Evolutionary conservation across 2,113 vertebrate genomes (phyloP), one percentile per base, ranked within the genome.

Genomic region (Chaetodon auriga): DNA sequence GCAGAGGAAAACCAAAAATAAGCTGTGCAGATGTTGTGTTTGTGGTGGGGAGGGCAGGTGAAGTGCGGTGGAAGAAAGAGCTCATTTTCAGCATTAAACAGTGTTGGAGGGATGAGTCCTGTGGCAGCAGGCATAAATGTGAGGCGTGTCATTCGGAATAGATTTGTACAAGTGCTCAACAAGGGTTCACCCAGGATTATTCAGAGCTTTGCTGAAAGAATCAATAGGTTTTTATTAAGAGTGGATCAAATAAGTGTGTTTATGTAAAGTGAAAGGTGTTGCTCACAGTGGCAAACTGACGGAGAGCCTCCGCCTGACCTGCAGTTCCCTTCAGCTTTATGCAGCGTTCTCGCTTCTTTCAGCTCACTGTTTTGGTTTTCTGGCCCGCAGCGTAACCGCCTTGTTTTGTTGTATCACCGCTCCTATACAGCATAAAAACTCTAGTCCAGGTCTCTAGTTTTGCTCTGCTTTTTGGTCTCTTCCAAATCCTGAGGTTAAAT

Each of bases 161-260:
- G 49, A 68, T 66, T 79, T 73, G 18, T 55, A 54, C n/a, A 84
- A 65, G 46, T 54, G 45, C 61, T 64, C 62, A n/a, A 74, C 38
- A 14, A 61, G n/a, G n/a, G n/a, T n/a, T n/a, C n/a, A n/a, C n/a
- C n/a, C n/a, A n/a, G n/a, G n/a, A 9, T 57, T 64, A 15, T 55
- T 25, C 23, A 57, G 55, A 57, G 25, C 54, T 14, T 57, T 57
- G 14, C 54, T 58, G 2, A 23, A 30, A 61, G 9, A 19, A 38
- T 58, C 23, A 60, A 58, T 30, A 58, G 35, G 8, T 30, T 58
- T 30, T 4, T 35, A 35, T 35, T 35, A 35, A 60, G 2, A 58
- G 16, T 35, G 30, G 30, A 60, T 61, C 16, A 61, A 18, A 35
- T 35, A 3, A 16, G 0, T 55, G 45, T 46, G 2, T 48, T 6